A percentile compares a stretch with the other conserved stretches of the same genome.
Conservation (phyloP, 2,797 vertebrate species). For the Silurus lanzhouensis region DNA sequence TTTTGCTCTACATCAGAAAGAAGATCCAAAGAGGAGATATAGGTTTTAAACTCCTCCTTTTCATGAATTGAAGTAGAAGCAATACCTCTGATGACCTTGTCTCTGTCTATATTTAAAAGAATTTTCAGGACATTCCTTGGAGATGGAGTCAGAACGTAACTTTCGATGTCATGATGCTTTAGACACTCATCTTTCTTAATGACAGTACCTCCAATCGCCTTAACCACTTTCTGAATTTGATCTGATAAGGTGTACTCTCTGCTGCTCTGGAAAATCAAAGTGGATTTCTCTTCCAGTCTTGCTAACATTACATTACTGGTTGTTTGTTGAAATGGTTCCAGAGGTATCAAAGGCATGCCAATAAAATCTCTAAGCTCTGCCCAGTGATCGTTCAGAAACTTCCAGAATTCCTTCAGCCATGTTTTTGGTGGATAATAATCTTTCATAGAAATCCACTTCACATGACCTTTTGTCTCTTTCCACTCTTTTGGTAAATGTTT, state of each 20-base stretch:
- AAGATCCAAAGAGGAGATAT: constrained; percentile 68
- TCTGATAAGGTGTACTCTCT: constrained; percentile 67
- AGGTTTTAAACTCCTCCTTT: constrained; percentile 68
- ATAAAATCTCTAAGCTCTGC: constrained; percentile 68
- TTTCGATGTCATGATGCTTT: constrained; percentile 72
- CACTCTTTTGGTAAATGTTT: constrained; percentile 75
- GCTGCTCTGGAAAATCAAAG: constrained; percentile 73
- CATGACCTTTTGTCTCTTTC: constrained; percentile 57
- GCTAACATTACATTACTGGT: constrained; percentile 64
- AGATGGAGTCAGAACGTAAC: constrained; percentile 75
- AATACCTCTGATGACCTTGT: constrained; percentile 62
- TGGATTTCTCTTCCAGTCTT: constrained; percentile 67
- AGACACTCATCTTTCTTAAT: constrained; percentile 72
- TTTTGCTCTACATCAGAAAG: constrained; percentile 64
- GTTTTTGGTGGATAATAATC: constrained; percentile 72
- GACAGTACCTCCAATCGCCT: constrained; percentile 72
- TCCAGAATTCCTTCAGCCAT: constrained; percentile 82
- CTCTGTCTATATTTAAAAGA: constrained; percentile 66
- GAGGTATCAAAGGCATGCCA: constrained; percentile 78
- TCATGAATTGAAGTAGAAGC: constrained; percentile 44
- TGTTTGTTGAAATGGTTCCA: constrained; percentile 60
- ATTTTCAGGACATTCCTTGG: constrained; percentile 71
- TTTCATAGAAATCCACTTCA: constrained; percentile 69
- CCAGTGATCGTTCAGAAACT: constrained; percentile 73
- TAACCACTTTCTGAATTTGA: constrained; percentile 68